Percentiles rank a stretch among this genome's conserved stretches.
Conservation (phyloP, 2,797 vertebrate species). For the Octomys mimax region DNA sequence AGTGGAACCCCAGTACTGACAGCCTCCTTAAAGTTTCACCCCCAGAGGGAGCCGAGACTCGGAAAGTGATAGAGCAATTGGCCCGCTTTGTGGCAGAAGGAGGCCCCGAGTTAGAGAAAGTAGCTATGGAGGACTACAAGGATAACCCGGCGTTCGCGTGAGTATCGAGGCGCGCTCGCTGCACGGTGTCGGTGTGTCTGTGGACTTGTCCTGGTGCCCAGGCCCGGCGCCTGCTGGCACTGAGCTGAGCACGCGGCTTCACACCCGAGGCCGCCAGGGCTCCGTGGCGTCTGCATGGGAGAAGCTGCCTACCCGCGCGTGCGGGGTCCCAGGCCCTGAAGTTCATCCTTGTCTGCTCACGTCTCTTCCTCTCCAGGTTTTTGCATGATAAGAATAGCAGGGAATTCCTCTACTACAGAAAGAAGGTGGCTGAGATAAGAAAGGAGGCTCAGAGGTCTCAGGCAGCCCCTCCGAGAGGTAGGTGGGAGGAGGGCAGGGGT, state of each 20-base stretch:
- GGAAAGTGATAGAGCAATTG: slow-evolving; percentile 97
- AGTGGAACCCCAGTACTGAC: slow-evolving; percentile 96
- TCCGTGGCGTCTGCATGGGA: not conserved
- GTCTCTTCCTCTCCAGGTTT: slow-evolving; percentile 90
- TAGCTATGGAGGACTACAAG: slow-evolving; percentile 97
- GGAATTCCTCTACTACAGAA: slow-evolving; percentile 98
- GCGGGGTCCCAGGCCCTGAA: not conserved
- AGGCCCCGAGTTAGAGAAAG: slow-evolving; percentile 95
- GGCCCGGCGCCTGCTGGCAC: not conserved
- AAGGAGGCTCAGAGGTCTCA: slow-evolving; percentile 89
- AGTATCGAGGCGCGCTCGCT: slow-evolving; percentile 80
- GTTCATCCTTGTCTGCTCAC: not conserved
- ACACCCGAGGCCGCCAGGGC: not conserved
- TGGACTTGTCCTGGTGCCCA: not conserved
- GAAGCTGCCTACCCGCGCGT: not conserved
- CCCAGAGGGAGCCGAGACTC: slow-evolving; percentile 97
- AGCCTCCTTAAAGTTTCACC: slow-evolving; percentile 99
- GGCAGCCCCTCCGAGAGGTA: slow-evolving; percentile 89
- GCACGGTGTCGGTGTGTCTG: not conserved
- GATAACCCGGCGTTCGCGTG: slow-evolving; percentile 97
- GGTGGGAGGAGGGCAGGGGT: slow-evolving; percentile 15
- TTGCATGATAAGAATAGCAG: slow-evolving; percentile 96
- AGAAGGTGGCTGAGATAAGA: slow-evolving; percentile 94
- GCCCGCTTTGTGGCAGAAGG: slow-evolving; percentile 98
- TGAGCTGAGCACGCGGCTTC: not conserved